A percentile compares a stretch with the other conserved stretches of the same genome.
Conservation (phyloP, 2,113 vertebrate species). For the Ctenodactylus gundi region DNA sequence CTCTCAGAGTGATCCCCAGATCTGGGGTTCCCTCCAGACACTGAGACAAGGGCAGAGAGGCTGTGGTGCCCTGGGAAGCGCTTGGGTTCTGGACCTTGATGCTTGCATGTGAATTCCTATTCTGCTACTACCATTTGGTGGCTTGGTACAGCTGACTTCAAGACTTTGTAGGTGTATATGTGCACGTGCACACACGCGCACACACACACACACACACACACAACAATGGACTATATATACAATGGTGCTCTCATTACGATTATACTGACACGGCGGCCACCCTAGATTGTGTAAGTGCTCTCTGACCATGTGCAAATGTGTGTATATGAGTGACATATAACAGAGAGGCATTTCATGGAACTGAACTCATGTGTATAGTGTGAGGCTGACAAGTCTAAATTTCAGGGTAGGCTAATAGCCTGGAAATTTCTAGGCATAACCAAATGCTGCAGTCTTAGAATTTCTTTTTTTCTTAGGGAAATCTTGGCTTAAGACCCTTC, state of each 20-base stretch:
- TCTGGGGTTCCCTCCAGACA: not conserved
- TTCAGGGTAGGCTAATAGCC: not conserved
- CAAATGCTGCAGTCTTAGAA: not conserved
- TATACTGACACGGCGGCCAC: not conserved
- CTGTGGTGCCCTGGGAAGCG: not conserved
- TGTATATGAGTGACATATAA: not conserved
- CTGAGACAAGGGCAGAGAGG: not conserved
- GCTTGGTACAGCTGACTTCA: too few relatives aligned
- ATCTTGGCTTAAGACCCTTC: not conserved
- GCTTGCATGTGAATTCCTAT: not conserved
- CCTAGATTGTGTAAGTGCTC: not conserved
- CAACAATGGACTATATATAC: not conserved
- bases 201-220: not conserved
- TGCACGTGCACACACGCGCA: not conserved
- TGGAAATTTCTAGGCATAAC: not conserved
- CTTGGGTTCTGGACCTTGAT: not conserved
- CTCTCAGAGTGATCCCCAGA: not conserved
- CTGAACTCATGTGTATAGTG: not conserved
- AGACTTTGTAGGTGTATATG: not conserved
- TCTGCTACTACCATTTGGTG: too few relatives aligned
- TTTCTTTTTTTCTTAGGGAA: not conserved
- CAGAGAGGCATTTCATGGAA: not conserved
- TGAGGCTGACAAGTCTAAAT: not conserved
- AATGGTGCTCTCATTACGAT: not conserved
- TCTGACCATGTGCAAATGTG: not conserved